Percentiles rank a stretch among this genome's conserved stretches.
phyloP scores from a whole-genome alignment of 2,797 vertebrate species.

The Coluber constrictor region DNA sequence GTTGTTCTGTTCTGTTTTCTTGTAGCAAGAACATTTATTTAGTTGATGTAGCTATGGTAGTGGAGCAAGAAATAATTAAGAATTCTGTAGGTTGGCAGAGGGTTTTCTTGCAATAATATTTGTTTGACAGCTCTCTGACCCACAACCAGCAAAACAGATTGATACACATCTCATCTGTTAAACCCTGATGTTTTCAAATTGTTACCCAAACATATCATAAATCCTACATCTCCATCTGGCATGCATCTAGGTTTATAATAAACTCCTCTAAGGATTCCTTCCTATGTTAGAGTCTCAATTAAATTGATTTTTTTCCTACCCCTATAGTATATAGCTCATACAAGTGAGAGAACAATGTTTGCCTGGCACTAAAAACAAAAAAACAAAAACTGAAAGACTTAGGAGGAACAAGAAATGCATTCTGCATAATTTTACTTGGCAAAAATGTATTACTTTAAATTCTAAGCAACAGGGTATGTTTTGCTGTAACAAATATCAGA shows the following conservation, averaged over 20 bases:
- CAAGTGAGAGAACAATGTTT: background rate
- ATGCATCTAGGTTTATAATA: constrained; percentile 11
- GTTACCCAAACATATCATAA: background rate
- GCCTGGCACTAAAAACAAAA: background rate
- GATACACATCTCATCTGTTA: background rate
- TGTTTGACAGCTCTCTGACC: background rate
- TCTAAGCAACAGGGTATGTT: background rate
- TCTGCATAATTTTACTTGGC: background rate
- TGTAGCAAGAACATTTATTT: background rate
- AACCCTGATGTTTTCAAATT: constrained; percentile 9
- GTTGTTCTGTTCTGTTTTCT: background rate
- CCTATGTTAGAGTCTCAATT: background rate
- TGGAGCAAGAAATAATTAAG: background rate
- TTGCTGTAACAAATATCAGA: background rate
- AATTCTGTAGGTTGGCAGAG: background rate
- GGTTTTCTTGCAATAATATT: background rate
- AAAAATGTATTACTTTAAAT: background rate
- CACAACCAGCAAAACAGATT: background rate
- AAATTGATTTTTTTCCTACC: background rate
- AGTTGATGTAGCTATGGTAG: background rate
- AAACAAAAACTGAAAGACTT: background rate
- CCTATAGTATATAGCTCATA: background rate
- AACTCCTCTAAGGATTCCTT: background rate
- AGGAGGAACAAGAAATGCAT: background rate
- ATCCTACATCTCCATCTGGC: constrained; percentile 20